These are phyloP conservation scores for Geotrupes spiniger DNA, from an alignment of 2,888 invertebrate species.

Conservation along the genomic window DNA sequence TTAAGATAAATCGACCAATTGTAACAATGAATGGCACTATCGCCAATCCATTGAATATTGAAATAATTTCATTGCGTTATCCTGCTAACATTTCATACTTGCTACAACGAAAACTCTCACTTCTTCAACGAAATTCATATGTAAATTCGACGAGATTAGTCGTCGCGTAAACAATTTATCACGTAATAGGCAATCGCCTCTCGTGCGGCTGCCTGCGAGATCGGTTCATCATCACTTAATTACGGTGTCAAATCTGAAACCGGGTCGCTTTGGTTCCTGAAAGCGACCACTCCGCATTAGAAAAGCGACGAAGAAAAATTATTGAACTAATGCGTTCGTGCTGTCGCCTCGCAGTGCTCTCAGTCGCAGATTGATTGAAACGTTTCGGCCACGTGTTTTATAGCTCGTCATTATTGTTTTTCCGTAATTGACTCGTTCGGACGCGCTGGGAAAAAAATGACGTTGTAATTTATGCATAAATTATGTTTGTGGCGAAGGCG, in stretches of 20 bases:
- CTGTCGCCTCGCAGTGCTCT: neutral
- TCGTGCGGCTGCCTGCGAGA: conserved; percentile 9
- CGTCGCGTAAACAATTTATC: conserved; percentile 10
- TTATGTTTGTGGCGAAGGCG: too few relatives aligned
- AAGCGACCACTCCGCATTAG: neutral
- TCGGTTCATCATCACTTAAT: conserved; percentile 15
- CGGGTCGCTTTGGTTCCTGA: conserved; percentile 3
- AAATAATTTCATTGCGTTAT: too few relatives aligned
- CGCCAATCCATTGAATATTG: too few relatives aligned
- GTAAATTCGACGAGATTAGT: conserved; percentile 6
- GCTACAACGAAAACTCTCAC: conserved; percentile 1
- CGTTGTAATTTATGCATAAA: too few relatives aligned
- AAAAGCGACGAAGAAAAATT: conserved; percentile 10
- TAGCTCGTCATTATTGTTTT: too few relatives aligned
- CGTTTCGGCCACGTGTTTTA: neutral
- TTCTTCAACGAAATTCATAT: neutral
- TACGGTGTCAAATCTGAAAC: conserved; percentile 17
- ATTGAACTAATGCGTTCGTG: conserved; percentile 2
- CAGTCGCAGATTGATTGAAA: neutral
- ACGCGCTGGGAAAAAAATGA: too few relatives aligned
- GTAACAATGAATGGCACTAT: too few relatives aligned
- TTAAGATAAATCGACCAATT: too few relatives aligned
- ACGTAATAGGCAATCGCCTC: conserved; percentile 8
- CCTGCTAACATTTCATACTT: too few relatives aligned
- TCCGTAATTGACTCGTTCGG: too few relatives aligned